phyloP scores from a whole-genome alignment of 2,113 vertebrate genomes.

The Percopsis transmontana region DNA sequence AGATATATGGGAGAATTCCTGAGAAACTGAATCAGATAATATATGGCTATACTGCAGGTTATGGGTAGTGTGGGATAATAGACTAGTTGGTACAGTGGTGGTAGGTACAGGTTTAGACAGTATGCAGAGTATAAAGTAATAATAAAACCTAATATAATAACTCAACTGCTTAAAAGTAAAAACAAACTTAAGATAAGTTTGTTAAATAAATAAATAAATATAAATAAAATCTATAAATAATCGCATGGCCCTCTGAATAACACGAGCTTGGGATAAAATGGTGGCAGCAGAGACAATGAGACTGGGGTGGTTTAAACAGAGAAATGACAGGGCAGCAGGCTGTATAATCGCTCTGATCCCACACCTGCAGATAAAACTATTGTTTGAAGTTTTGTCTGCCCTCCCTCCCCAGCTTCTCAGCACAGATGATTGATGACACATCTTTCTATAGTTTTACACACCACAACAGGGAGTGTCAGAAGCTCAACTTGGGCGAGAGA shows the following conservation, averaged over 20 bases:
- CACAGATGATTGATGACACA: conserved; percentile 74
- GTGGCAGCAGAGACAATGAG: neutral
- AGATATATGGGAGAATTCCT: neutral
- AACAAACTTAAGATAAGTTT: no score
- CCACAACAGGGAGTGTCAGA: conserved; percentile 46
- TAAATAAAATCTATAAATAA: no score
- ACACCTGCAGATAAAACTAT: conserved; percentile 55
- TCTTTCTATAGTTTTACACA: conserved; percentile 44
- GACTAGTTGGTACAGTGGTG: neutral
- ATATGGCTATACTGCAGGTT: neutral
- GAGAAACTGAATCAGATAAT: neutral
- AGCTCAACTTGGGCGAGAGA: conserved; percentile 13
- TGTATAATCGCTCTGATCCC: conserved; percentile 44
- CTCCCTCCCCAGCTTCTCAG: conserved; percentile 53
- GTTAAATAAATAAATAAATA: no score
- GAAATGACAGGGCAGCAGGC: conserved; percentile 16
- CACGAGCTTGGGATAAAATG: conserved; percentile 1
- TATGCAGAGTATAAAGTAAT: neutral
- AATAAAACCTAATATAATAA: neutral
- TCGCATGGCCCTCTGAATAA: no score
- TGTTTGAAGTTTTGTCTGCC: conserved; percentile 50
- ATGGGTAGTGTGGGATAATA: neutral
- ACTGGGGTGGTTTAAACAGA: neutral
- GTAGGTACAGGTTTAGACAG: neutral
- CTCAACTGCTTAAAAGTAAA: neutral